Evolutionary conservation across 1,140 invertebrate genomes (phyloP).

Genomic region (Scaptomyza montana): DNA sequence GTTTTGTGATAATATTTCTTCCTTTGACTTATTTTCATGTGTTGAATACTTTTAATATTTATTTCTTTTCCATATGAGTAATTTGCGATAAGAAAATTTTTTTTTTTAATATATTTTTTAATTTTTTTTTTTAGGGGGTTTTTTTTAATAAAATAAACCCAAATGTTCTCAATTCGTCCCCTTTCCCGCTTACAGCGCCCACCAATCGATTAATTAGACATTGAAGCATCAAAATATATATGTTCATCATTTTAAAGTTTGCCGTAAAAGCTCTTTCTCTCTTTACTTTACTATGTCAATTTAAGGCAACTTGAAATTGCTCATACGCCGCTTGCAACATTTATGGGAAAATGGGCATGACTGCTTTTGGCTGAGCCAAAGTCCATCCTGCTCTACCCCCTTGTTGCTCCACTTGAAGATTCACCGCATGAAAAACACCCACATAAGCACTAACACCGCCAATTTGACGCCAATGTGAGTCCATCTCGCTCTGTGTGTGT

Average conservation of each 20-base stretch:
- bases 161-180: slow-evolving; percentile 1
- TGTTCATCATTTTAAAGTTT: slow-evolving; percentile 53
- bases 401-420: slow-evolving; percentile 24
- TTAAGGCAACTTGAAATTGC: slow-evolving; percentile 69
- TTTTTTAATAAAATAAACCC: too few relatives aligned
- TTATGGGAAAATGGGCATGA: slow-evolving; percentile 16
- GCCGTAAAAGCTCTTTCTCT: slow-evolving; percentile 16
- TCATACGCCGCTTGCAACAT: slow-evolving; percentile 53
- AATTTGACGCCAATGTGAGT: slow-evolving; percentile 69
- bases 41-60: too few relatives aligned
- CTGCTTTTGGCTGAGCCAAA: neutral
- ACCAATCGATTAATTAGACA: slow-evolving; percentile 15
- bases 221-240: neutral
- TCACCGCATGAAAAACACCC: slow-evolving; percentile 64
- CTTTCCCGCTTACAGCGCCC: neutral
- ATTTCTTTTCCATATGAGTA: too few relatives aligned
- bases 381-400: neutral
- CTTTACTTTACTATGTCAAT: slow-evolving; percentile 66
- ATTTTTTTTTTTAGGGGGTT: too few relatives aligned
- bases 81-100: too few relatives aligned
- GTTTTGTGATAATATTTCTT: slow-evolving; percentile 9
- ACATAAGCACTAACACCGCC: slow-evolving; percentile 79
- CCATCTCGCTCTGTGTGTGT: slow-evolving; percentile 14
- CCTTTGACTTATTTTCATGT: too few relatives aligned
- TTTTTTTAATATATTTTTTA: too few relatives aligned